Conservation (phyloP, 1,140 invertebrate species). For the Drosophila serrata region DNA sequence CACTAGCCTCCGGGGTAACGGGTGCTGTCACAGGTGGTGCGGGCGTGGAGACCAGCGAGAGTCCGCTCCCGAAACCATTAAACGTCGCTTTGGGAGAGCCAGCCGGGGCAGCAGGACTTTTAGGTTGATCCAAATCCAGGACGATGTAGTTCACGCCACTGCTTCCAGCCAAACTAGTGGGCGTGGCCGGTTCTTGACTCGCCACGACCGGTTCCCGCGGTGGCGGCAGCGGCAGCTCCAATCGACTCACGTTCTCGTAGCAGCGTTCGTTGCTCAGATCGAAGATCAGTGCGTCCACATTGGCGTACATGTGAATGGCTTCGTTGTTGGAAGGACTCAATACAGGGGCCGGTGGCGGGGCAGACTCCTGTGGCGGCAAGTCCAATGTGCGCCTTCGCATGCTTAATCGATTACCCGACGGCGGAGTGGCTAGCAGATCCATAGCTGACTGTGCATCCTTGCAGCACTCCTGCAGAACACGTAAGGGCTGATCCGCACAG, state of each 20-base stretch:
- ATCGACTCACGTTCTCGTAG: constrained; percentile 73
- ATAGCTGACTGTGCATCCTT: constrained; percentile 76
- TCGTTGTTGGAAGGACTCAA: constrained; percentile 44
- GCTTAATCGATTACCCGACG: constrained; percentile 26
- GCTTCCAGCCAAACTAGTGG: constrained; percentile 35
- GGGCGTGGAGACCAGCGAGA: constrained; percentile 65
- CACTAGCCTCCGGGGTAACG: constrained; percentile 46
- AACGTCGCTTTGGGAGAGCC: constrained; percentile 62
- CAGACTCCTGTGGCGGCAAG: constrained; percentile 84
- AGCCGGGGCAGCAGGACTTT: constrained; percentile 59
- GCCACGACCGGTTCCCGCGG: constrained; percentile 37
- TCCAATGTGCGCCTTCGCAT: constrained; percentile 60
- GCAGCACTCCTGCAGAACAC: constrained; percentile 61
- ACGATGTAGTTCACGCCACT: constrained; percentile 80
- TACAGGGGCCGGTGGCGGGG: constrained; percentile 60
- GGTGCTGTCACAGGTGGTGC: constrained; percentile 36
- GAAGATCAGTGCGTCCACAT: constrained; percentile 65
- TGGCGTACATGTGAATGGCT: constrained; percentile 70
- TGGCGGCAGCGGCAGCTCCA: constrained; percentile 60
- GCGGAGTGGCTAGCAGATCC: constrained; percentile 33
- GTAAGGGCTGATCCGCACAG: constrained; percentile 72
- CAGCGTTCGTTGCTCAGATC: constrained; percentile 65
- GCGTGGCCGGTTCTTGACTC: constrained; percentile 44
- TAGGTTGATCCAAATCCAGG: constrained; percentile 78
- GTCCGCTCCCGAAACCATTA: constrained; percentile 75